phyloP scores from a whole-genome alignment of 2,797 vertebrate species.

The Etheostoma nigrum region DNA sequence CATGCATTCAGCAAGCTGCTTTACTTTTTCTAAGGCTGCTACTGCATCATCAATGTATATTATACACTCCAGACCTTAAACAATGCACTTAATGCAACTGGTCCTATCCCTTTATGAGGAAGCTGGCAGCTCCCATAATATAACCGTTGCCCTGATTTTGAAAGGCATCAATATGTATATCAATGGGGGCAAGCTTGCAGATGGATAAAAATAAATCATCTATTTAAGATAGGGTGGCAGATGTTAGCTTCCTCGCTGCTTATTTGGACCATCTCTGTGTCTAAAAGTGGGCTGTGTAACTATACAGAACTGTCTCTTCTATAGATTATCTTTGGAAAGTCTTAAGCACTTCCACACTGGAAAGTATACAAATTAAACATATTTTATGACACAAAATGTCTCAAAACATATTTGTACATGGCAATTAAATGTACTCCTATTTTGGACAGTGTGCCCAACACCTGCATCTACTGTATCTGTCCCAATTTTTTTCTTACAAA shows the following conservation, averaged over 20 bases:
- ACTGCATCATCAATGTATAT: background rate
- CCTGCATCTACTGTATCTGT: background rate
- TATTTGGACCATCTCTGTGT: conserved; percentile 11
- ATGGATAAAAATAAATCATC: conserved; percentile 59
- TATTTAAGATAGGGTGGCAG: conserved; percentile 63
- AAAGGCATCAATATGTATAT: background rate
- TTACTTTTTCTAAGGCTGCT: background rate
- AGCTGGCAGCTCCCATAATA: conserved; percentile 12
- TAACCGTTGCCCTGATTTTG: conserved; percentile 36
- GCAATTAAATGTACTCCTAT: background rate
- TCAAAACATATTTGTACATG: background rate
- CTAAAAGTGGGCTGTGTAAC: conserved; percentile 30
- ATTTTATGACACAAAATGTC: background rate
- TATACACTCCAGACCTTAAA: background rate
- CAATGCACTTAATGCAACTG: background rate
- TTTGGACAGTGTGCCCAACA: background rate
- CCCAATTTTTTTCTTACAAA: background rate
- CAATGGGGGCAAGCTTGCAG: conserved; percentile 43
- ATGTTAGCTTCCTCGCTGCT: conserved; percentile 29
- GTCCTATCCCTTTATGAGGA: background rate
- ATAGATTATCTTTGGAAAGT: background rate
- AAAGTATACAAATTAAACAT: background rate
- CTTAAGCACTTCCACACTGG: background rate
- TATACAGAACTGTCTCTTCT: conserved; percentile 14
- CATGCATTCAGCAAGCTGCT: background rate